Percentiles rank a stretch among this genome's conserved stretches.
Evolutionary conservation across 2,797 vertebrate genomes (phyloP).

Genomic region (Enteromius mattozi): DNA sequence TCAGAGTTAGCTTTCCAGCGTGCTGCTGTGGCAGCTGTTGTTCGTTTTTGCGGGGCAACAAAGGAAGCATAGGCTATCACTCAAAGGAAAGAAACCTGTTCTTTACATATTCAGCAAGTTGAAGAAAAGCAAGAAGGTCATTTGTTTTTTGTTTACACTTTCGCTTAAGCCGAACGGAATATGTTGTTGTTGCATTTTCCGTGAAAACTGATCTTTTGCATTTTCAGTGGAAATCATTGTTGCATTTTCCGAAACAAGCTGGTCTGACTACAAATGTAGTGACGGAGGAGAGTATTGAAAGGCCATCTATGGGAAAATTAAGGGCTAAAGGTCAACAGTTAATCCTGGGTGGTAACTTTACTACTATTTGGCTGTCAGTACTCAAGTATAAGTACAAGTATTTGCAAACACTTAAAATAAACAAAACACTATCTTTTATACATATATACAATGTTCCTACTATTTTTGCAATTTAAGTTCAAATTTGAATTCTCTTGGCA

Average conservation of each 20-base stretch:
- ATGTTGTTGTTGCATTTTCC: slow-evolving; percentile 43
- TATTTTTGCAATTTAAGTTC: background rate
- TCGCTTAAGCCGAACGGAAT: background rate
- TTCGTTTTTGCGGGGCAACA: slow-evolving; percentile 49
- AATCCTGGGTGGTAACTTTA: slow-evolving; percentile 6
- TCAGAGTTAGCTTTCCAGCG: slow-evolving; percentile 26
- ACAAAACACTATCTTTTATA: background rate
- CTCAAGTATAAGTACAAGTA: background rate
- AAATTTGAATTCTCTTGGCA: background rate
- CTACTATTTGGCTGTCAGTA: background rate
- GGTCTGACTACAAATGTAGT: background rate
- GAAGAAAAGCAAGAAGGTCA: slow-evolving; percentile 30
- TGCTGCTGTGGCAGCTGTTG: slow-evolving; percentile 55
- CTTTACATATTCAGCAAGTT: slow-evolving; percentile 51
- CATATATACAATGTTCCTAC: background rate
- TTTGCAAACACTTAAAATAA: background rate
- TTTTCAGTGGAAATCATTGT: slow-evolving; percentile 37
- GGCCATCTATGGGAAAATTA: slow-evolving; percentile 16
- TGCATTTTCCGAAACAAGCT: slow-evolving; percentile 26
- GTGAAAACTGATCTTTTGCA: slow-evolving; percentile 45
- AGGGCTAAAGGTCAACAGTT: background rate
- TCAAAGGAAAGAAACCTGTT: slow-evolving; percentile 41
- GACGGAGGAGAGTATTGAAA: background rate
- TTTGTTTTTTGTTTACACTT: slow-evolving; percentile 44
- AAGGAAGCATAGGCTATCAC: slow-evolving; percentile 2